A percentile compares a stretch with the other conserved stretches of the same genome.
These are phyloP conservation scores for Microtus montanus DNA, from an alignment of 2,113 vertebrate species.

Conservation along the genomic window DNA sequence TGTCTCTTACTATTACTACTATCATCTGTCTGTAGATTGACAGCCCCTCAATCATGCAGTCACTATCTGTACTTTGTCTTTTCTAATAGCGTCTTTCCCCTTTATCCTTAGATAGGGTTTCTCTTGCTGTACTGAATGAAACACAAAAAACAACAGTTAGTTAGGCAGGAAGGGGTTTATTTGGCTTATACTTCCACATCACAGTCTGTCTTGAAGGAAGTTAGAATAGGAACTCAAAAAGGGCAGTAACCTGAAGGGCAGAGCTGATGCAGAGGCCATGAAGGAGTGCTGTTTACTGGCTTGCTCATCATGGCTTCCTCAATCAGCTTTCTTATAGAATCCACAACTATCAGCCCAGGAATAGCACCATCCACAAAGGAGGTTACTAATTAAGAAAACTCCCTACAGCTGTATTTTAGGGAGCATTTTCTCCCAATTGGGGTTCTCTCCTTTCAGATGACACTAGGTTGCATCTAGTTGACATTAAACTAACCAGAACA, in stretches of 20 bases:
- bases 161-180: background rate
- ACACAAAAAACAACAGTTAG: background rate
- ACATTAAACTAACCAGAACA: background rate
- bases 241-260: background rate
- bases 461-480: background rate
- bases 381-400: background rate
- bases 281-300: background rate
- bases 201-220: background rate
- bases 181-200: background rate
- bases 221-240: background rate
- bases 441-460: background rate
- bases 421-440: background rate
- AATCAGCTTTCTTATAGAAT: background rate
- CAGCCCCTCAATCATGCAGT: background rate
- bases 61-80: constrained; percentile 18
- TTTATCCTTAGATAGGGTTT: background rate
- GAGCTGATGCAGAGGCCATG: background rate
- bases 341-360: background rate
- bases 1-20: background rate
- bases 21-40: background rate
- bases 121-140: background rate
- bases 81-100: background rate
- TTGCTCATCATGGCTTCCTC: background rate
- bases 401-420: background rate
- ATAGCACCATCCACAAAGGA: background rate